Evolutionary conservation across 2,888 invertebrate species (phyloP).

Genomic region (Rotaria magnacalcarata): DNA sequence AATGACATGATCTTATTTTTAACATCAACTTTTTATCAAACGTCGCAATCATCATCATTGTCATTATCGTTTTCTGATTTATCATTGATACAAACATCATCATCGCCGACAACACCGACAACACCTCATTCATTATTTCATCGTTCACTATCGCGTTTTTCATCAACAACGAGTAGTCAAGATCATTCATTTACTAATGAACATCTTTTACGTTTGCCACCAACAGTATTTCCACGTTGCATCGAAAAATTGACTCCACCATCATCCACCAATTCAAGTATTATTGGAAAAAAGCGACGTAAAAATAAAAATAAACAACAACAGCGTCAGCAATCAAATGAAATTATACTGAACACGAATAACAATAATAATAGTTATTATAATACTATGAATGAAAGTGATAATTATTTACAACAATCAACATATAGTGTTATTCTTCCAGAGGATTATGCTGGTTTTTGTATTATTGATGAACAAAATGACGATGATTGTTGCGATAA

Average conservation of each 20-base stretch:
- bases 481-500: not conserved
- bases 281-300: not conserved
- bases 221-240: not conserved
- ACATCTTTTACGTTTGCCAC: not conserved
- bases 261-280: not conserved
- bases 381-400: not conserved
- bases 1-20: constrained; percentile 36
- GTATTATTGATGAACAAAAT: not conserved
- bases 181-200: not conserved
- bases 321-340: not conserved
- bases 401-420: not conserved
- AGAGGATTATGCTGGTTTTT: not conserved
- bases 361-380: not conserved
- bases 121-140: constrained; percentile 25
- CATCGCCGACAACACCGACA: not conserved
- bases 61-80: not conserved
- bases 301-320: constrained; percentile 10
- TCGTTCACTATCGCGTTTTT: constrained; percentile 24
- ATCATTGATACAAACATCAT: not conserved
- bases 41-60: not conserved
- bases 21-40: constrained; percentile 27
- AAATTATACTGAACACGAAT: not conserved
- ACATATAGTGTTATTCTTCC: not conserved
- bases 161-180: not conserved
- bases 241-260: constrained; percentile 17